Evolutionary conservation across 2,888 invertebrate genomes (phyloP).

Genomic region (Pherbina coryleti): DNA sequence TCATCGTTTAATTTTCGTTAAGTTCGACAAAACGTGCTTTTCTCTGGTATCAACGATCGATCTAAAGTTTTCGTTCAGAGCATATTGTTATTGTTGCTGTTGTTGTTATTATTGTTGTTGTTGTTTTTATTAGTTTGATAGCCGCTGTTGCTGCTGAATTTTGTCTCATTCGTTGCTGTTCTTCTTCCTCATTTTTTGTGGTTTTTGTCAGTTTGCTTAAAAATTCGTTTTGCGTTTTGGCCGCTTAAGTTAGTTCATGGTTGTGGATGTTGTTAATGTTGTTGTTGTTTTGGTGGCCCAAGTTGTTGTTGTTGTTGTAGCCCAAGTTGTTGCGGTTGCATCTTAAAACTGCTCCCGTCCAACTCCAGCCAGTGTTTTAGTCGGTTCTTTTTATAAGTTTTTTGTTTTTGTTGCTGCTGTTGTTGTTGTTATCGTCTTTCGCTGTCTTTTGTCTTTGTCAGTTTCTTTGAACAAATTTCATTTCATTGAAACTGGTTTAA

Average conservation of each 20-base stretch:
- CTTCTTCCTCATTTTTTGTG: conserved; percentile 16
- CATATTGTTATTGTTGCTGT: neutral
- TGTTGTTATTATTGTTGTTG: neutral
- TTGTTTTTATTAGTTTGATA: neutral
- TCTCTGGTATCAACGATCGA: conserved; percentile 9
- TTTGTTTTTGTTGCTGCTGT: too few species aligned
- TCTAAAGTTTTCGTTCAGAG: conserved; percentile 15
- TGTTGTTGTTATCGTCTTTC: neutral
- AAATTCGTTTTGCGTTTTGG: conserved; percentile 54
- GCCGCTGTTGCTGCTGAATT: neutral
- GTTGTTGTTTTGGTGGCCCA: conserved; percentile 18
- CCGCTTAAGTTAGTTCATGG: conserved; percentile 16
- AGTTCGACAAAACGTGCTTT: conserved; percentile 37
- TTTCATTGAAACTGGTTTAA: conserved; percentile 34
- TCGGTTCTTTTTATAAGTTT: conserved; percentile 40
- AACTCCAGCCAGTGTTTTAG: neutral
- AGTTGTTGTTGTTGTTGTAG: conserved; percentile 21
- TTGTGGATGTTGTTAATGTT: neutral
- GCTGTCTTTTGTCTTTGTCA: conserved; percentile 1
- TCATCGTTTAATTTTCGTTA: conserved; percentile 22
- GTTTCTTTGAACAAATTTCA: conserved; percentile 17
- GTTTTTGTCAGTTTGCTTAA: conserved; percentile 53
- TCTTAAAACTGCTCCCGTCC: conserved; percentile 21
- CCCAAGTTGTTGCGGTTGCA: conserved; percentile 1
- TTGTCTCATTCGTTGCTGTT: neutral